phyloP scores from a whole-genome alignment of 2,797 vertebrate species.

The Apogon hyalosoma region DNA sequence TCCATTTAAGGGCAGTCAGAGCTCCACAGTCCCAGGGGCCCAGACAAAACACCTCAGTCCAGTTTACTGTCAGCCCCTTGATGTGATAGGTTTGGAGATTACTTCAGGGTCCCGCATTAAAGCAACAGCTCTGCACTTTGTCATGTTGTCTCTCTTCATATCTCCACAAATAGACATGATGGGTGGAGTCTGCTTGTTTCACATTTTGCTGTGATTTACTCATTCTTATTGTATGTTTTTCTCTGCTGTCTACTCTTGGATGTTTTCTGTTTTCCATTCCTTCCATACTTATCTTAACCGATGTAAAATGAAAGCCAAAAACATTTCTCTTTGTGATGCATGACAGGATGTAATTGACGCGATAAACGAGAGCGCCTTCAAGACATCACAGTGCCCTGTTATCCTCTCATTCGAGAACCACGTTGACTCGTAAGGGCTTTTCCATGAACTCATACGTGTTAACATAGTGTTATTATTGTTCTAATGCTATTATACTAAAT shows the following conservation, averaged over 20 bases:
- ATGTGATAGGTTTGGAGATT: slow-evolving; percentile 29
- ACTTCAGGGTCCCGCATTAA: slow-evolving; percentile 19
- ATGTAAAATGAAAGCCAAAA: slow-evolving; percentile 5
- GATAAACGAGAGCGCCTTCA: slow-evolving; percentile 97
- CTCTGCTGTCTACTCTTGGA: not conserved
- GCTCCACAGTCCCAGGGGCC: slow-evolving; percentile 33
- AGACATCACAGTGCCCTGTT: slow-evolving; percentile 94
- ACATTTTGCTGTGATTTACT: not conserved
- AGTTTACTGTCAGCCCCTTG: slow-evolving; percentile 44
- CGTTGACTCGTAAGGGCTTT: slow-evolving; percentile 93
- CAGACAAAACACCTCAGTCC: slow-evolving; percentile 49
- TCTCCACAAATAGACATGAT: not conserved
- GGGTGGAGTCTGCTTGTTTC: not conserved
- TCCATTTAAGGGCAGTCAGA: slow-evolving; percentile 72
- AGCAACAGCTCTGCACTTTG: slow-evolving; percentile 30
- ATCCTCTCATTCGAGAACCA: slow-evolving; percentile 98
- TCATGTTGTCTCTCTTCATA: slow-evolving; percentile 9
- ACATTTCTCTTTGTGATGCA: slow-evolving; percentile 28
- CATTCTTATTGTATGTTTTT: not conserved
- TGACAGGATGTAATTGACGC: slow-evolving; percentile 96
- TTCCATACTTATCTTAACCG: not conserved
- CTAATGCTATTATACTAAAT: slow-evolving; percentile 9
- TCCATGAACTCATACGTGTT: slow-evolving; percentile 7
- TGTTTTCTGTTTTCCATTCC: not conserved
- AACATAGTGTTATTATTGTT: slow-evolving; percentile 9